Base-by-base conservation (phyloP, 2,888 invertebrate genomes). In the Chymomyza amoena region DNA sequence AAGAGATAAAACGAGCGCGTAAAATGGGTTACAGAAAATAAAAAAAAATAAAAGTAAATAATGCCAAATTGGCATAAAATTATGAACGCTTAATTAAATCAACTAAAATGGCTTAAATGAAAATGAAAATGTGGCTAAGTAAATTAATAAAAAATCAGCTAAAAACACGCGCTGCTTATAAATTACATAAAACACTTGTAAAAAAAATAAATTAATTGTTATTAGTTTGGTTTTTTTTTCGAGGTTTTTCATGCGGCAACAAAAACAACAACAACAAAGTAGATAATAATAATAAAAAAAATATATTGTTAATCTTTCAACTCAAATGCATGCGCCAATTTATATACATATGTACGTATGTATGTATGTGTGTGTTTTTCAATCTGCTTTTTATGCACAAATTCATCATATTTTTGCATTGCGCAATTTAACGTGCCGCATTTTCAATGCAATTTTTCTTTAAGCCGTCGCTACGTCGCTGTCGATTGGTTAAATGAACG, bases 161-260 rank as follows among this genome's bases (percentile, higher is more conserved):
- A 50, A 59, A 32, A 75, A 69, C 54, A 72, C 75, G 70, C 67
- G 65, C 61, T 54, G 5, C 3, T 66, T 70, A 61, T 69, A 72
- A 72, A 75, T 77, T 78, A 79, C 69, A 77, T 86, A 83, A 84
- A 75, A 73, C 65, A 75, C 71, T 72, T 79, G 72, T 77, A 68
- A 73, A 61, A 66, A 66, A 66, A 75, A n/a, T n/a, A n/a, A n/a
- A n/a, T n/a, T n/a, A 75, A 67, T 80, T 57, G 68, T 76, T 81
- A 72, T 74, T 76, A 72, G 75, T 78, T 85, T n/a, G n/a, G n/a
- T n/a, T 25, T 25, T 20, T 85, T 75, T 80, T 88, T 45, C 39
- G 39, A 45, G 13, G 13, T 45, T 54, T 54, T 54, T 54, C 15
- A 87, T 87, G 87, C 80, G 69, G 63, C 68, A 72, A 64, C 63